Conservation (phyloP, 2,113 vertebrate genomes). For the Ciconia stormi region DNA sequence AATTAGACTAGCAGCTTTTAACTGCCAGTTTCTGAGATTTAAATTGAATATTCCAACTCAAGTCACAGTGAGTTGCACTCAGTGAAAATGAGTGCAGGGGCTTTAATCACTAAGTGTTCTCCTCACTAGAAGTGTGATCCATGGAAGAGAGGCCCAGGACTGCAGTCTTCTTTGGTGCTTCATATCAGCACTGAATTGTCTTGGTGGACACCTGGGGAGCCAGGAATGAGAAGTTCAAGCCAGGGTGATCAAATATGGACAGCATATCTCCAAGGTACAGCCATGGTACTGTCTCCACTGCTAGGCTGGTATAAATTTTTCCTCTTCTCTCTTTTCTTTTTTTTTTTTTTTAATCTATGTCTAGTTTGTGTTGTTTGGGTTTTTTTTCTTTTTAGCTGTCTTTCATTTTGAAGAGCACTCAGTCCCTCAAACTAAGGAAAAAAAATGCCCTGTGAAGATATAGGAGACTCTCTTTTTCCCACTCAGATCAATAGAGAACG, state of each 20-base stretch:
- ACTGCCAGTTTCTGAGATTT: background rate
- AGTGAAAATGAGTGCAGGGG: background rate
- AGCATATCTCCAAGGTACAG: background rate
- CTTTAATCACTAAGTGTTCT: background rate
- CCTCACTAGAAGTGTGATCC: background rate
- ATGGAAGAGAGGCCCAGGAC: background rate
- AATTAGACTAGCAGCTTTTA: constrained; percentile 22
- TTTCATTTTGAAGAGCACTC: background rate
- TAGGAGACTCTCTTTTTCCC: background rate
- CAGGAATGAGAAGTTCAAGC: background rate
- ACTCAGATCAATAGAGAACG: background rate
- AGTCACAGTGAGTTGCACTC: background rate
- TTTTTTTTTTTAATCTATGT: background rate
- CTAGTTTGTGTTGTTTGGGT: background rate
- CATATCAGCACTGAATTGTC: background rate
- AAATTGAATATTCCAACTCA: background rate
- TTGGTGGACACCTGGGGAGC: background rate
- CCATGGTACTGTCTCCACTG: background rate
- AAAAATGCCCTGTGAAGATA: background rate
- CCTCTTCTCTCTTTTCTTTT: background rate
- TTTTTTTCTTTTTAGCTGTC: background rate
- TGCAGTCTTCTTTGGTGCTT: background rate
- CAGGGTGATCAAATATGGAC: background rate
- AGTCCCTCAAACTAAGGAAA: background rate
- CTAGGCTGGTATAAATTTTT: background rate